Evolutionary conservation across 23 tunicate genomes (phyloP), one percentile per base, ranked within the genome.

Genomic region (Trididemnum miniatum): DNA sequence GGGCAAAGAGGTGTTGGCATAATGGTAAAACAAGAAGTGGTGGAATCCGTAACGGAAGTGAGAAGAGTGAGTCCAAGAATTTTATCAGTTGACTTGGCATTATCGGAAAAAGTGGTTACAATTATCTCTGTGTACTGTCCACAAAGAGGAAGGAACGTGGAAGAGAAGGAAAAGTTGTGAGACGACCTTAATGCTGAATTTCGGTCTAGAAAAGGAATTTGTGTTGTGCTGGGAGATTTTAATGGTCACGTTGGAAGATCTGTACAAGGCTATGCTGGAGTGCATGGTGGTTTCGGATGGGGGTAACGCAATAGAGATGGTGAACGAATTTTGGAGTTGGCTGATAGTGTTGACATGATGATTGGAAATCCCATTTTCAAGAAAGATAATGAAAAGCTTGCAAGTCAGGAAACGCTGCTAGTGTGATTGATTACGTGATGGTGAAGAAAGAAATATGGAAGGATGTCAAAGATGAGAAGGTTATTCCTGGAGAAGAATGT

Each of bases 211-310:
- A 49, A 49, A 49, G 57, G 15, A 18, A 49, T 9, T 9, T 18
- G 57, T 49, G 12, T 49, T 62, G 28, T 62, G 24, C 4, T 62
- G 69, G 27, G 27, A 62, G 69, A 62, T 62, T 62, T 62, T 62
- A 62, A 15, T 62, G 69, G 69, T 20, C 69, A 62, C 23, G 69
- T 62, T 20, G 27, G 24, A 62, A 62, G 28, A 24, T 62, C 69
- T 18, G 27, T 23, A 5, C 7, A 62, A 4, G 24, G 27, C 4
- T 62, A 18, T 62, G 69, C 20, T 18, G 25, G 28, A 62, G 69
- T 62, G 20, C 69, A 62, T 62, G 69, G 69, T 62, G 69, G 69
- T 23, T 62, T 18, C 23, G 27, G 27, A 18, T 62, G 69, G 69
- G 69, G 69, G 4, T 5, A 15, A 62, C 27, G 69, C 25, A 15